Conservation (phyloP, 2,113 vertebrate species). For the Campylomormyrus tamandua region DNA sequence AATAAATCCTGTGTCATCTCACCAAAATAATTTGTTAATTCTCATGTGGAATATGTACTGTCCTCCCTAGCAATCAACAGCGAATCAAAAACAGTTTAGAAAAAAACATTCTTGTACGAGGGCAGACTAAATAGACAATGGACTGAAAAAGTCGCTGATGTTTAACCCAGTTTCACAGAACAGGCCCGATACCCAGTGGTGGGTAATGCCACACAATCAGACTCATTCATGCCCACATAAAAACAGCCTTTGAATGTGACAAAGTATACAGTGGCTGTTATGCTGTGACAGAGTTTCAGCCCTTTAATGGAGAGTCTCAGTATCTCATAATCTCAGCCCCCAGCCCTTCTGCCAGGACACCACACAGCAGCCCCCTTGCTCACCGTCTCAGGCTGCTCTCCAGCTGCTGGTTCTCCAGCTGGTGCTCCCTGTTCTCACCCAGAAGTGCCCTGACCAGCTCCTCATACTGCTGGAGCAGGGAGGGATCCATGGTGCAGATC, state of each 20-base stretch:
- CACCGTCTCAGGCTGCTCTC: slow-evolving; percentile 59
- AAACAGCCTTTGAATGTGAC: background rate
- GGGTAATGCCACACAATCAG: background rate
- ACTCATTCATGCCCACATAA: background rate
- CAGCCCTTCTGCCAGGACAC: background rate
- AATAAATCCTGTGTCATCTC: background rate
- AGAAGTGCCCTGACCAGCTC: slow-evolving; percentile 49
- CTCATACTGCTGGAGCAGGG: slow-evolving; percentile 58
- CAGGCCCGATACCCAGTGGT: background rate
- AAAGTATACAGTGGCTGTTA: background rate
- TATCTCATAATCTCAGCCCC: background rate
- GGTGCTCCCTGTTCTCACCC: slow-evolving; percentile 49
- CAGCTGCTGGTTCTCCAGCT: slow-evolving; percentile 53
- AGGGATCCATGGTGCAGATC: slow-evolving; percentile 47
- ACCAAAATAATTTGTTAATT: background rate
- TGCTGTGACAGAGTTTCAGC: background rate
- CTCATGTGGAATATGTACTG: background rate
- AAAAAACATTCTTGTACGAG: background rate
- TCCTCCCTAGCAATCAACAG: background rate
- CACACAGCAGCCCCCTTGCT: background rate
- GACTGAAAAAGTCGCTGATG: background rate
- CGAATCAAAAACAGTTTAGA: background rate
- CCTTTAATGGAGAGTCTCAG: background rate
- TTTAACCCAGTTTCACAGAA: background rate
- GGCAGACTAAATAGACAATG: background rate